These are phyloP conservation scores for Phengaris alcon DNA, from an alignment of 2,888 invertebrate genomes.

Conservation along the genomic window DNA sequence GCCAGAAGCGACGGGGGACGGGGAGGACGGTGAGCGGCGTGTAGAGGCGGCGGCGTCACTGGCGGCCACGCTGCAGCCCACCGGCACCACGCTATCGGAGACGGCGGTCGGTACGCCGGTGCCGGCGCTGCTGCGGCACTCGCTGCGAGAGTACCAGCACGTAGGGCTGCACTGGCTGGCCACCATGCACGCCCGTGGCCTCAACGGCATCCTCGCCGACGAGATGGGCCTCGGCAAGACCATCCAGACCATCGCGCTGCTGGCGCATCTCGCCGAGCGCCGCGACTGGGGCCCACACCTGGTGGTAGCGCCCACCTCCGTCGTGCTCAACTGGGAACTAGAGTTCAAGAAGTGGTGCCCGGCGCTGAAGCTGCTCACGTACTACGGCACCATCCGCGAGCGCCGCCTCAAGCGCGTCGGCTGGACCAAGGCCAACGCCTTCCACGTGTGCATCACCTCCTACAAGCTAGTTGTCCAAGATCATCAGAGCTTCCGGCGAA, in stretches of 20 bases:
- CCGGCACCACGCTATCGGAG: conserved; percentile 97
- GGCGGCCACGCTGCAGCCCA: conserved; percentile 98
- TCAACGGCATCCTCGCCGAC: conserved; percentile 97
- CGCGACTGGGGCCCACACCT: conserved; percentile 99
- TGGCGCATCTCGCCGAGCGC: conserved; percentile 95
- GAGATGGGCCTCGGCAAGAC: conserved; percentile 99
- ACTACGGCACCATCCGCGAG: conserved; percentile 98
- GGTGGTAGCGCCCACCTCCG: conserved; percentile 98
- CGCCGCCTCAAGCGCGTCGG: conserved; percentile 93
- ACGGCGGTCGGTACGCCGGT: conserved; percentile 95
- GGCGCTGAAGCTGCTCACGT: conserved; percentile 98
- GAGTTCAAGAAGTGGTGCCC: conserved; percentile 99
- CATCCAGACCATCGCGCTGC: conserved; percentile 96
- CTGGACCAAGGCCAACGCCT: conserved; percentile 99
- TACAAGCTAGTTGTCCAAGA: conserved; percentile 99
- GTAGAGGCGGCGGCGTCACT: conserved; percentile 95
- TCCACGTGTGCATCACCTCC: conserved; percentile 98
- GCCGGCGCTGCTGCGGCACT: conserved; percentile 94
- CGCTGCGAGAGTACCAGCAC: conserved; percentile 96
- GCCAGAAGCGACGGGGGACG: conserved; percentile 35
- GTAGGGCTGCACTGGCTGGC: conserved; percentile 98
- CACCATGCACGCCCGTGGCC: conserved; percentile 95
- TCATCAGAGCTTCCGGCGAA: conserved; percentile 97
- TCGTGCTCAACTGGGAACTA: conserved; percentile 99
- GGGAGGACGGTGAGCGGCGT: conserved; percentile 79